Evolutionary conservation across 2,888 invertebrate genomes (phyloP).

Genomic region (Lycia hirtaria): DNA sequence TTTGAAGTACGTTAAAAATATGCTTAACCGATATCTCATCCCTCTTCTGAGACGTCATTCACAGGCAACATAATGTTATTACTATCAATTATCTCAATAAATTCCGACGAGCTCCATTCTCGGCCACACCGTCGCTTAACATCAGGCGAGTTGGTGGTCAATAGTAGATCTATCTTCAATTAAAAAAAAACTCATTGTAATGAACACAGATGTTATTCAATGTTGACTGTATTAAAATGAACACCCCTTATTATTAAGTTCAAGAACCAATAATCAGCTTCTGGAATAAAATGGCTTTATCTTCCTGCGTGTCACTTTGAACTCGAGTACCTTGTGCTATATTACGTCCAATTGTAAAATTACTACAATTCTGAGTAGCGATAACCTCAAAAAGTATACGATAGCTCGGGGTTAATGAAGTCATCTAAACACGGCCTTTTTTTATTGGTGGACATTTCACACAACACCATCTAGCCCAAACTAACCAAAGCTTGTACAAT

Average conservation of each 20-base stretch:
- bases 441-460: too few relatives aligned
- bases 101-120: too few relatives aligned
- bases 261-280: conserved; percentile 9
- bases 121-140: background rate
- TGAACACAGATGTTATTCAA: background rate
- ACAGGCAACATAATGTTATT: too few relatives aligned
- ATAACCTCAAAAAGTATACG: conserved; percentile 10
- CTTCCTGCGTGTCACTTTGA: conserved; percentile 1
- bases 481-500: too few relatives aligned
- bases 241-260: conserved; percentile 1
- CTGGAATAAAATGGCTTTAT: conserved; percentile 7
- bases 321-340: conserved; percentile 19
- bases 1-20: background rate
- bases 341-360: conserved; percentile 19
- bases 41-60: background rate
- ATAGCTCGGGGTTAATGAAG: conserved; percentile 4
- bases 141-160: too few relatives aligned
- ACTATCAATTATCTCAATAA: too few relatives aligned
- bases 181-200: too few relatives aligned
- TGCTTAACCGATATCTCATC: background rate
- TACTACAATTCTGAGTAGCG: conserved; percentile 4
- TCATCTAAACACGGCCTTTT: conserved; percentile 7
- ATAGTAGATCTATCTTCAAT: too few relatives aligned
- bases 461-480: too few relatives aligned
- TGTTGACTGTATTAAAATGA: background rate